These are phyloP conservation scores for Dasypus novemcinctus DNA, from an alignment of 2,113 vertebrate species.

Conservation along the genomic window DNA sequence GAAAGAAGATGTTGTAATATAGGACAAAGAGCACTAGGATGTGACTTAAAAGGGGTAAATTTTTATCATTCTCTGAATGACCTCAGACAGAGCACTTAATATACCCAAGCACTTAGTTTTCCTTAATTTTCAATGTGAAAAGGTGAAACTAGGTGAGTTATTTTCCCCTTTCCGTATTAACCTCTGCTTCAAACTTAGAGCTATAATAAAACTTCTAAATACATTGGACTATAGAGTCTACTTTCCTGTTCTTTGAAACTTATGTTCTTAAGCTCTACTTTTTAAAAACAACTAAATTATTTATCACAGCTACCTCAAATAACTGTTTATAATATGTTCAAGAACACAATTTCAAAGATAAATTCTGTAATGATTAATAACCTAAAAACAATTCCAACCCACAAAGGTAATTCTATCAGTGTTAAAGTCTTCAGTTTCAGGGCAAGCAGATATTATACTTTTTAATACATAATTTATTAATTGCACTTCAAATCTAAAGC, in stretches of 20 bases:
- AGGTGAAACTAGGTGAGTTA: not conserved
- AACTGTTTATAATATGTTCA: not conserved
- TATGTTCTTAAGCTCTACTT: not conserved
- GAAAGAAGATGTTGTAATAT: not conserved
- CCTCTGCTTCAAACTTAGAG: not conserved
- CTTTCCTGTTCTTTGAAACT: not conserved
- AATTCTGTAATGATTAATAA: not conserved
- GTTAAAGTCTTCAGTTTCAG: not conserved
- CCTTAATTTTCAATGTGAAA: not conserved
- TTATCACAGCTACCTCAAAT: constrained; percentile 18
- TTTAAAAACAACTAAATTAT: not conserved
- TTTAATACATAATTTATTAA: not conserved
- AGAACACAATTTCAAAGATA: not conserved
- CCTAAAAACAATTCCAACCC: not conserved
- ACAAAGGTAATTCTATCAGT: not conserved
- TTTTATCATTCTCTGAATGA: not conserved
- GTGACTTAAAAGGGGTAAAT: not conserved
- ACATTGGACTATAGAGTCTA: not conserved
- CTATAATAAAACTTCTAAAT: not conserved
- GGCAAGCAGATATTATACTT: not conserved
- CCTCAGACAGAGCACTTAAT: not conserved
- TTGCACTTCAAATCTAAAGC: not conserved
- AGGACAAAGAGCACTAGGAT: not conserved
- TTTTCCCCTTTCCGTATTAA: not conserved
- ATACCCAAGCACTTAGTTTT: not conserved